phyloP scores from a whole-genome alignment of 2,797 vertebrate species.

The Clarias pachynema region DNA sequence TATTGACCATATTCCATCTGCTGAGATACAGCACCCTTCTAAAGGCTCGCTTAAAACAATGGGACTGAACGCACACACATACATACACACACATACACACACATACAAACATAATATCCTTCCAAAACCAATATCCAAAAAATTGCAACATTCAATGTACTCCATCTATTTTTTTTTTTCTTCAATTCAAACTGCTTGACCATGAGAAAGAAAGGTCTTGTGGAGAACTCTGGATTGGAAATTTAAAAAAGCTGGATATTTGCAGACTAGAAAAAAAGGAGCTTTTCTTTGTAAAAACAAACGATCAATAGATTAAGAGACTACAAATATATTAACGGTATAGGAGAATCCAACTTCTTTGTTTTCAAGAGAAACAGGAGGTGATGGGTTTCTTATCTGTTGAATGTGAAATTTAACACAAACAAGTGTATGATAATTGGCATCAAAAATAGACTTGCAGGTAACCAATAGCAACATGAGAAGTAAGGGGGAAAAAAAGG shows the following conservation, averaged over 20 bases:
- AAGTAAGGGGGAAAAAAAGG: constrained; percentile 57
- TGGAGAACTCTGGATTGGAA: neutral
- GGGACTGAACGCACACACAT: neutral
- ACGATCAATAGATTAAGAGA: neutral
- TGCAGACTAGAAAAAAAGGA: neutral
- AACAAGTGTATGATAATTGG: constrained; percentile 70
- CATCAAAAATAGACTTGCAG: constrained; percentile 68
- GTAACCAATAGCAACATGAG: constrained; percentile 78
- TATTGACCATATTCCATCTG: constrained; percentile 35
- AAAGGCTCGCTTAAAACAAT: neutral
- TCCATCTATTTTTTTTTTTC: neutral
- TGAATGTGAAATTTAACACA: constrained; percentile 56
- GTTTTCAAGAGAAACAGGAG: neutral
- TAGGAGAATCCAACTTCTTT: neutral
- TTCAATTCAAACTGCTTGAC: constrained; percentile 4
- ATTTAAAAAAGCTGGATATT: constrained; percentile 2
- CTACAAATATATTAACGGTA: neutral
- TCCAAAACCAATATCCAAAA: neutral
- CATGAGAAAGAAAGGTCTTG: neutral
- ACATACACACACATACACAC: neutral
- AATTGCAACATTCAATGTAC: neutral
- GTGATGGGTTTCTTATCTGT: constrained; percentile 42
- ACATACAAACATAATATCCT: neutral
- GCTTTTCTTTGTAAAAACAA: neutral
- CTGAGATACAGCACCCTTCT: constrained; percentile 28